Conservation (phyloP, 2,797 vertebrate genomes). For the Sebastes matsubarae region DNA sequence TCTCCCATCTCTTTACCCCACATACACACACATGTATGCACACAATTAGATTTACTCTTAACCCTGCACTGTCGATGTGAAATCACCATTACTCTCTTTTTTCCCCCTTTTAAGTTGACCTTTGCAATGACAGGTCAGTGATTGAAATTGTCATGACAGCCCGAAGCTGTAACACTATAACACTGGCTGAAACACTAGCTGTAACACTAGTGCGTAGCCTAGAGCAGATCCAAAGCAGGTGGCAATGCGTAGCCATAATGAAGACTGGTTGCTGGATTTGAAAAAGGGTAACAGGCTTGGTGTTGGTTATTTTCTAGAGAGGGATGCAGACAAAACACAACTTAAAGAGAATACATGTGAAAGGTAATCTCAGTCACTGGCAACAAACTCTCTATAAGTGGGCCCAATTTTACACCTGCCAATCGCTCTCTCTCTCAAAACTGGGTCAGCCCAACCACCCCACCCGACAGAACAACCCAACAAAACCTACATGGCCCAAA, state of each 20-base stretch:
- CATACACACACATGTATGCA: not conserved
- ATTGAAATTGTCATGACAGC: not conserved
- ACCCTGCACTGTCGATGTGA: not conserved
- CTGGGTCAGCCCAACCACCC: not conserved
- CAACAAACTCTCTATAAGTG: not conserved
- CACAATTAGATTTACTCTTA: not conserved
- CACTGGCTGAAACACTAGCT: not conserved
- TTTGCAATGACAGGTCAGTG: not conserved
- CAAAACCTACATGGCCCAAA: not conserved
- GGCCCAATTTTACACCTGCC: not conserved
- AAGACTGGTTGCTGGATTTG: not conserved
- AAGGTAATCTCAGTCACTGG: not conserved
- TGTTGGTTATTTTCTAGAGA: not conserved
- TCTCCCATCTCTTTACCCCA: not conserved
- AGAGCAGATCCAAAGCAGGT: not conserved
- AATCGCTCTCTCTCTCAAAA: not conserved
- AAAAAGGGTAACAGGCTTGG: not conserved
- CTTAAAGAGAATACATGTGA: not conserved
- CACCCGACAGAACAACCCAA: not conserved
- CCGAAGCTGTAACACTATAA: not conserved
- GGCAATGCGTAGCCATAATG: not conserved
- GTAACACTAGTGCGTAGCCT: not conserved
- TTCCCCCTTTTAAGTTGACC: not conserved
- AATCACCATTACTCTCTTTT: not conserved
- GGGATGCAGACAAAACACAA: not conserved